Conservation (phyloP, 2,888 invertebrate genomes). For the Camponotus fellah region DNA sequence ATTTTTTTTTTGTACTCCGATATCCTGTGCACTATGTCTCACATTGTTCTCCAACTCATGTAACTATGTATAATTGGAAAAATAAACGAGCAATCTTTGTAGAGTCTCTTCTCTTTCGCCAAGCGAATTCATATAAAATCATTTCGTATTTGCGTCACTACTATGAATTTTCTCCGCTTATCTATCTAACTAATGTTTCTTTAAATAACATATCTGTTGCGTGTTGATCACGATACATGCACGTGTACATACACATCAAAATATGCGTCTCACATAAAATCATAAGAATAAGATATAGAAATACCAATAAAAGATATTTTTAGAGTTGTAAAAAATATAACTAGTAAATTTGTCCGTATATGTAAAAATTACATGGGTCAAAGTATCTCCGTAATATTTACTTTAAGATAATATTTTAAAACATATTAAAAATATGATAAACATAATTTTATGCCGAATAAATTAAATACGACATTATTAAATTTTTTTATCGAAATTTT, state of each 20-base stretch:
- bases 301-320: neutral
- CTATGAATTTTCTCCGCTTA: constrained; percentile 44
- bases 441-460: too few relatives aligned
- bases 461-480: too few relatives aligned
- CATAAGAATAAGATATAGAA: neutral
- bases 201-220: constrained; percentile 48
- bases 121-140: constrained; percentile 19
- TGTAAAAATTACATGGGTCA: too few relatives aligned
- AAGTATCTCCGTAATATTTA: too few relatives aligned
- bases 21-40: neutral
- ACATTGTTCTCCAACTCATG: constrained; percentile 12
- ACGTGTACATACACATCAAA: constrained; percentile 29
- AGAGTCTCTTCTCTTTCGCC: neutral
- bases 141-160: constrained; percentile 15
- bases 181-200: constrained; percentile 35
- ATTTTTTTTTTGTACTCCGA: neutral
- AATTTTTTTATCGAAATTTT: neutral
- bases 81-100: neutral
- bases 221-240: constrained; percentile 33
- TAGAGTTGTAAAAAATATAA: neutral
- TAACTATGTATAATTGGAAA: neutral
- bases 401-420: neutral
- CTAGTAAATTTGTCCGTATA: neutral
- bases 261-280: neutral
- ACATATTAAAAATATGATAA: too few relatives aligned